phyloP scores from a whole-genome alignment of 1,140 invertebrate genomes.

The Ptiloglossa arizonensis region DNA sequence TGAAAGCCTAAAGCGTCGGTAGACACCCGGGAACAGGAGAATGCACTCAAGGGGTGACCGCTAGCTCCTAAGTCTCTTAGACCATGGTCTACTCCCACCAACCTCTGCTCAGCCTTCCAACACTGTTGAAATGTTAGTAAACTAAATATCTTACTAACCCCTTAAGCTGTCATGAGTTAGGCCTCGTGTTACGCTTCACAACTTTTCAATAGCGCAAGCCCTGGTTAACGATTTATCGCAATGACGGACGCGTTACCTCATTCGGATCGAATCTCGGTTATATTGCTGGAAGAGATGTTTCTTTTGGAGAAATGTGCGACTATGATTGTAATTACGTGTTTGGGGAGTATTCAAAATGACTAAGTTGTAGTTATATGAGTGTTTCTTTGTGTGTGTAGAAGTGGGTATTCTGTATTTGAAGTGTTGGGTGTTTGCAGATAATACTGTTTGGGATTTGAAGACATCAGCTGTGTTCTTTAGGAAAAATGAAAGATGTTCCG shows the following conservation, averaged over 20 bases:
- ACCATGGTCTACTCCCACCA: conserved; percentile 70
- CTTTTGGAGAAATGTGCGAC: background rate
- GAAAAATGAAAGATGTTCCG: too few relatives aligned
- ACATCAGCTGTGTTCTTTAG: too few relatives aligned
- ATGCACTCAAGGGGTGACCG: conserved; percentile 81
- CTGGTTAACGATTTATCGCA: background rate
- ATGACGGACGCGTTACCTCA: background rate
- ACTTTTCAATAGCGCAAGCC: conserved; percentile 47
- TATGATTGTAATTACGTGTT: background rate
- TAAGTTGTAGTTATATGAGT: too few relatives aligned
- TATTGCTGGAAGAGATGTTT: too few relatives aligned
- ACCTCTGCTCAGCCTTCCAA: conserved; percentile 63
- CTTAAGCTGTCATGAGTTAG: conserved; percentile 71
- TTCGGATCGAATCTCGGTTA: background rate
- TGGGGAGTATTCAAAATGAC: too few relatives aligned
- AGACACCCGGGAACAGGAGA: conserved; percentile 80
- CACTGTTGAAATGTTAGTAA: conserved; percentile 78
- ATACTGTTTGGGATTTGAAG: too few relatives aligned
- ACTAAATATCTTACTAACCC: conserved; percentile 82
- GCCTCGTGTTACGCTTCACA: conserved; percentile 60
- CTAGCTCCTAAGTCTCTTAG: conserved; percentile 80
- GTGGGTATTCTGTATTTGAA: too few relatives aligned
- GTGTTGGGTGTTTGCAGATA: too few relatives aligned
- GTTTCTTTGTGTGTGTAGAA: too few relatives aligned
- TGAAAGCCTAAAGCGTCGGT: conserved; percentile 79